Evolutionary conservation across 2,888 invertebrate species (phyloP).

Genomic region (Volucella inanis): DNA sequence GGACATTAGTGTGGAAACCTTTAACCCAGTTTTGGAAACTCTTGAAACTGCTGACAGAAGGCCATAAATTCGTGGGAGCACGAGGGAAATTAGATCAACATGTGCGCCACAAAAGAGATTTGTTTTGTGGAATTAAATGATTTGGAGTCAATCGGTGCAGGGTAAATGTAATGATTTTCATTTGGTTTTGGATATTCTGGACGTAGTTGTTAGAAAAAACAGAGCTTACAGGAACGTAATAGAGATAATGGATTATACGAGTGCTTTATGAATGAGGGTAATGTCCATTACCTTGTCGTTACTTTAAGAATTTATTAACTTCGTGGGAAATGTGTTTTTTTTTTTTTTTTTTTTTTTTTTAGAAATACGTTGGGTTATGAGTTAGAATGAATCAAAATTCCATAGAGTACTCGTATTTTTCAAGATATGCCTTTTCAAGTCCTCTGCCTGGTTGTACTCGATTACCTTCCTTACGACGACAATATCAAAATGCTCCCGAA

Average conservation of each 20-base stretch:
- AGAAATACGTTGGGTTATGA: no score
- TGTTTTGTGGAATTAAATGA: constrained; percentile 64
- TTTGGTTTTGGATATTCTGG: constrained; percentile 3
- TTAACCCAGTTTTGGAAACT: constrained; percentile 64
- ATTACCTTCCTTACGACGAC: no score
- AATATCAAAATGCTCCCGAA: no score
- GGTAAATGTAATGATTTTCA: constrained; percentile 39
- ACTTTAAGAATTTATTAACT: constrained; percentile 20
- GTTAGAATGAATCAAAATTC: no score
- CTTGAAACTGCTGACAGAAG: constrained; percentile 56
- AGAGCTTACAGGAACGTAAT: neutral
- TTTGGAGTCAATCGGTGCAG: constrained; percentile 35
- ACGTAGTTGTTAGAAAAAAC: constrained; percentile 28
- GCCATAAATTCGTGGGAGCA: constrained; percentile 69
- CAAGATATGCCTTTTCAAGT: no score
- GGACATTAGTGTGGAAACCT: constrained; percentile 71
- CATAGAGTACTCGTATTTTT: no score
- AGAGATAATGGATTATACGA: constrained; percentile 22
- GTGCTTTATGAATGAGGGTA: constrained; percentile 1
- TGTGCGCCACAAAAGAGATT: constrained; percentile 62
- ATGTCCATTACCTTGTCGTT: constrained; percentile 40
- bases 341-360: no score
- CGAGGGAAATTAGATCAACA: constrained; percentile 63
- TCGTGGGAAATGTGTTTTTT: neutral
- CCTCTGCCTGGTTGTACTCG: no score